Percentiles rank a stretch among this genome's conserved stretches.
These are phyloP conservation scores for Spinibarbus caldwelli DNA, from an alignment of 2,797 vertebrate genomes.

Conservation along the genomic window DNA sequence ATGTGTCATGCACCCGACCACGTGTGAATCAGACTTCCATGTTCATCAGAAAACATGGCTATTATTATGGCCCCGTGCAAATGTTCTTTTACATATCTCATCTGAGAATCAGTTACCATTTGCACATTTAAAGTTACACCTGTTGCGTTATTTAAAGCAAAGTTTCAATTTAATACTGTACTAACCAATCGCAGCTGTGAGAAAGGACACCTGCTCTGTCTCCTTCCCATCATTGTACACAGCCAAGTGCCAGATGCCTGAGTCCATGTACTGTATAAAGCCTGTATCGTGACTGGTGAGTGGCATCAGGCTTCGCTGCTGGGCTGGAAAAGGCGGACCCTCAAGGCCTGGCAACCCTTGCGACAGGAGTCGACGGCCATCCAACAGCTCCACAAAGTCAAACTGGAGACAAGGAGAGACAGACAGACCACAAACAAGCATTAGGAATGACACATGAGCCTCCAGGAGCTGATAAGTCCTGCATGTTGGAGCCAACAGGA, in stretches of 20 bases:
- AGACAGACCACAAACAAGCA: constrained; percentile 52
- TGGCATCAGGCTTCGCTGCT: constrained; percentile 84
- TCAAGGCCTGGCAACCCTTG: constrained; percentile 88
- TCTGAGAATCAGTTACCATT: background rate
- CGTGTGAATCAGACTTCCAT: background rate
- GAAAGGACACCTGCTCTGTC: constrained; percentile 93
- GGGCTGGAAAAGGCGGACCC: constrained; percentile 81
- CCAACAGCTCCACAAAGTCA: constrained; percentile 98
- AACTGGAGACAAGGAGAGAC: constrained; percentile 81
- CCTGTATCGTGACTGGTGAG: constrained; percentile 92
- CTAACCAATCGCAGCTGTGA: constrained; percentile 94
- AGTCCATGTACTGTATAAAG: constrained; percentile 98
- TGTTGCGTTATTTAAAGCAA: background rate
- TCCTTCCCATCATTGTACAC: constrained; percentile 98
- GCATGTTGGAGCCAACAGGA: background rate
- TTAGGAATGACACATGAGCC: constrained; percentile 45
- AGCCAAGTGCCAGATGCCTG: constrained; percentile 97
- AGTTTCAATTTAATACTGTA: background rate
- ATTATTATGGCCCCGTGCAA: background rate
- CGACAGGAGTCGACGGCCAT: constrained; percentile 90
- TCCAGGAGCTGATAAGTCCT: constrained; percentile 13
- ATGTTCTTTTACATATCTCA: background rate
- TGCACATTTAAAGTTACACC: background rate
- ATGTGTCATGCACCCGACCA: background rate
- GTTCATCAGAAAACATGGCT: background rate